phyloP scores from a whole-genome alignment of 2,113 vertebrate species.

The Pseudonaja textilis region DNA sequence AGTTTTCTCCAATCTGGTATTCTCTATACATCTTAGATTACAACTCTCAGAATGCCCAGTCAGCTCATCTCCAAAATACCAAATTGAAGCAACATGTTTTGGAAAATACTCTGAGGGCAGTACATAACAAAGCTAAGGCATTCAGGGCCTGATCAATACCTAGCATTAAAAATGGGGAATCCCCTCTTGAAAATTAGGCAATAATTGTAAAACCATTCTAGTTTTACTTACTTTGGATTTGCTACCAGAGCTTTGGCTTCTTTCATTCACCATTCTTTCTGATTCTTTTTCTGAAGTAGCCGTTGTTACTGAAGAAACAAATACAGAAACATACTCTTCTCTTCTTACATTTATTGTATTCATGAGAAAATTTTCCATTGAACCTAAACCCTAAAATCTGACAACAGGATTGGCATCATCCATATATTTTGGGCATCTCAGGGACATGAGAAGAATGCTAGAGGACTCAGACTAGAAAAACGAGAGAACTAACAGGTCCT shows the following conservation, averaged over 20 bases:
- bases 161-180: neutral
- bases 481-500: neutral
- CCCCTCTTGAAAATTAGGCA: neutral
- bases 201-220: neutral
- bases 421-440: neutral
- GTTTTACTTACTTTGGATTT: neutral
- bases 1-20: neutral
- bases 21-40: neutral
- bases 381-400: neutral
- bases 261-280: neutral
- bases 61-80: neutral
- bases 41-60: neutral
- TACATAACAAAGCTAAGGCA: neutral
- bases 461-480: neutral
- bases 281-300: slow-evolving; percentile 27
- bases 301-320: slow-evolving; percentile 36
- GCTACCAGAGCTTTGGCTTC: fast-evolving
- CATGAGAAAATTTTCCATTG: neutral
- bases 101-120: neutral
- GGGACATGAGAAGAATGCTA: neutral
- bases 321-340: neutral
- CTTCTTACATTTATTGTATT: neutral
- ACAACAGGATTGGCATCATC: neutral
- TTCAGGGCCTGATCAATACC: neutral
- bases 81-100: neutral